Conservation (phyloP, 2,888 invertebrate genomes). For the Apotomis capreana region DNA sequence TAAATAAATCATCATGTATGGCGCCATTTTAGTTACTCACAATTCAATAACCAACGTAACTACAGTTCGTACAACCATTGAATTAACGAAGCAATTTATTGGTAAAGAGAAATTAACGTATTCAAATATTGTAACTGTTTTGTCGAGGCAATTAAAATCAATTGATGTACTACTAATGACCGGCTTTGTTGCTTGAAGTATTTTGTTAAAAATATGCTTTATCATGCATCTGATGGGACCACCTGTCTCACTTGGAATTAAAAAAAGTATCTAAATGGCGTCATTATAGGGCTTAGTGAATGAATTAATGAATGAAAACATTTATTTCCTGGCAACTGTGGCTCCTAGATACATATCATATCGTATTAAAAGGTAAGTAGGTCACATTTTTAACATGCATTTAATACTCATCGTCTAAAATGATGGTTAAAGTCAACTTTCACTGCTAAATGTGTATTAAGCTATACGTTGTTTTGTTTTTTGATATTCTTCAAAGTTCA, state of each 20-base stretch:
- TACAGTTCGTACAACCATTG: constrained; percentile 15
- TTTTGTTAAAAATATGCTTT: constrained; percentile 22
- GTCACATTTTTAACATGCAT: too few relatives aligned
- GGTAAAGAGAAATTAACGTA: constrained; percentile 41
- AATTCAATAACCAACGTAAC: constrained; percentile 26
- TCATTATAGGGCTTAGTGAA: not conserved
- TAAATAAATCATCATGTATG: not conserved
- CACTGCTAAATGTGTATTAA: too few relatives aligned
- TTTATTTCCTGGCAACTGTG: too few relatives aligned
- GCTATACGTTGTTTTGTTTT: too few relatives aligned
- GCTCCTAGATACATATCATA: too few relatives aligned
- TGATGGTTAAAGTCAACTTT: too few relatives aligned
- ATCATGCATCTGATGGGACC: constrained; percentile 22
- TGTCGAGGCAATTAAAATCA: constrained; percentile 37
- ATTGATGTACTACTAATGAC: constrained; percentile 40
- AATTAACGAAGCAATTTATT: constrained; percentile 39
- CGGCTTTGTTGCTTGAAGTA: constrained; percentile 26
- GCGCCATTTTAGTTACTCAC: constrained; percentile 27
- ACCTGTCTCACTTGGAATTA: not conserved
- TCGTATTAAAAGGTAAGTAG: too few relatives aligned
- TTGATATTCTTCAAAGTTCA: too few relatives aligned
- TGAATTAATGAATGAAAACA: too few relatives aligned
- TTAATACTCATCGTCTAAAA: too few relatives aligned
- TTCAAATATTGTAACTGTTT: constrained; percentile 30
- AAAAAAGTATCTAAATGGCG: too few relatives aligned